These are phyloP conservation scores for Engystomops pustulosus DNA, from an alignment of 2,113 vertebrate genomes.

Conservation along the genomic window DNA sequence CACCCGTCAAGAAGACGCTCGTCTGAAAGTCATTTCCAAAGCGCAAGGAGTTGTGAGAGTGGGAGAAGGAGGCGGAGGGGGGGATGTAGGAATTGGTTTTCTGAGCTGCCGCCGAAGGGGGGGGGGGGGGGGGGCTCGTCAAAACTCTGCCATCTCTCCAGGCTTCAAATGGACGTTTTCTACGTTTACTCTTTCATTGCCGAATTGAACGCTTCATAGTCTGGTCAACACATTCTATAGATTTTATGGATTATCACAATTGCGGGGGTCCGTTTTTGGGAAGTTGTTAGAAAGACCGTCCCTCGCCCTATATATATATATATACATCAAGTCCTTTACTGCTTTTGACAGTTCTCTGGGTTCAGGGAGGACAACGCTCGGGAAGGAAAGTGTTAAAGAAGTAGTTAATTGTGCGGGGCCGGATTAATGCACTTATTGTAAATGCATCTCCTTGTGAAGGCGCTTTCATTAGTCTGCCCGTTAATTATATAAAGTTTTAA, in stretches of 20 bases:
- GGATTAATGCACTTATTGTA: neutral
- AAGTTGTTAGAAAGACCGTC: too few relatives aligned
- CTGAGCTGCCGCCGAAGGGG: slow-evolving; percentile 54
- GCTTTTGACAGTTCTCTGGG: neutral
- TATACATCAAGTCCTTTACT: neutral
- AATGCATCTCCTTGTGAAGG: neutral
- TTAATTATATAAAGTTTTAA: slow-evolving; percentile 15
- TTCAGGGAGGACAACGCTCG: neutral
- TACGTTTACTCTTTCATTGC: neutral
- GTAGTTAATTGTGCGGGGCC: neutral
- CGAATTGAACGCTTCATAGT: too few relatives aligned
- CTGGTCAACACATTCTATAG: too few relatives aligned
- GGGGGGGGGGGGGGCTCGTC: slow-evolving; percentile 53
- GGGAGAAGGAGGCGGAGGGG: slow-evolving; percentile 31
- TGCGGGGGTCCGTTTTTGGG: too few relatives aligned
- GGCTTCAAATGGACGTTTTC: neutral
- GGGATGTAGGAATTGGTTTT: slow-evolving; percentile 56
- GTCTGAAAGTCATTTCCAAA: slow-evolving; percentile 58
- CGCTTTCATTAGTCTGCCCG: neutral
- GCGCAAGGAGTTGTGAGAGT: slow-evolving; percentile 32
- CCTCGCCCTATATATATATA: too few relatives aligned
- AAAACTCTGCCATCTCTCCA: slow-evolving; percentile 15
- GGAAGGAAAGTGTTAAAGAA: neutral
- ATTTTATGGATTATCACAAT: too few relatives aligned
- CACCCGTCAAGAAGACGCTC: slow-evolving; percentile 53